Evolutionary conservation across 1,140 invertebrate species (phyloP).

Genomic region (Aphaenogaster ashmeadi): DNA sequence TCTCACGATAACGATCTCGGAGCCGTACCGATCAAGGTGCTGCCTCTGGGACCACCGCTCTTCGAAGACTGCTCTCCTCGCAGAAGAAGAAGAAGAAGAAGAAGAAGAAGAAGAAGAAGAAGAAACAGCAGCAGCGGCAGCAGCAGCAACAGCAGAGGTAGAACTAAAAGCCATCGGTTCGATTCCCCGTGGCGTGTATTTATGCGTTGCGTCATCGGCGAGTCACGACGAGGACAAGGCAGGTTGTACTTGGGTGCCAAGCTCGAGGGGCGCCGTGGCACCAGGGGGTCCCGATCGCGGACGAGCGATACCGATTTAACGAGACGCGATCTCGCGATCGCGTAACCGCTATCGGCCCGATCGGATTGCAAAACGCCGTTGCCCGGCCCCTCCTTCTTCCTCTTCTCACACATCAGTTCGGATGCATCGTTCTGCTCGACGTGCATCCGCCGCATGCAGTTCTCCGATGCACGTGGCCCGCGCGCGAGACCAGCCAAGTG

Average conservation of each 20-base stretch:
- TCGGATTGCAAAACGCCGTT: neutral
- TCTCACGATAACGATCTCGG: constrained; percentile 57
- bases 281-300: constrained; percentile 33
- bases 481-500: constrained; percentile 22
- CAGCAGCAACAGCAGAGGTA: constrained; percentile 10
- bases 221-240: constrained; percentile 67
- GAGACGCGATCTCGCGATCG: constrained; percentile 21
- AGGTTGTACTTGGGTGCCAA: constrained; percentile 32
- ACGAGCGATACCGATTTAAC: constrained; percentile 33
- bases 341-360: neutral
- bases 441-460: neutral
- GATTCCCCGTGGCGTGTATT: constrained; percentile 52
- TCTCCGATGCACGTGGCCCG: constrained; percentile 24
- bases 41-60: constrained; percentile 35
- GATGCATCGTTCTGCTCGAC: neutral
- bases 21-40: constrained; percentile 46
- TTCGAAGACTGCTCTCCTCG: constrained; percentile 28
- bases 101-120: constrained; percentile 42
- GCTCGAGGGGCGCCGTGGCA: constrained; percentile 7
- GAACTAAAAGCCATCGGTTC: constrained; percentile 31
- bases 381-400: neutral
- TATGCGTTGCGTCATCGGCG: constrained; percentile 61
- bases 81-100: constrained; percentile 35
- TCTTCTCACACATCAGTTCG: neutral
- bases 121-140: neutral